These are phyloP conservation scores for Podilymbus podiceps DNA, from an alignment of 2,113 vertebrate species.

Conservation along the genomic window DNA sequence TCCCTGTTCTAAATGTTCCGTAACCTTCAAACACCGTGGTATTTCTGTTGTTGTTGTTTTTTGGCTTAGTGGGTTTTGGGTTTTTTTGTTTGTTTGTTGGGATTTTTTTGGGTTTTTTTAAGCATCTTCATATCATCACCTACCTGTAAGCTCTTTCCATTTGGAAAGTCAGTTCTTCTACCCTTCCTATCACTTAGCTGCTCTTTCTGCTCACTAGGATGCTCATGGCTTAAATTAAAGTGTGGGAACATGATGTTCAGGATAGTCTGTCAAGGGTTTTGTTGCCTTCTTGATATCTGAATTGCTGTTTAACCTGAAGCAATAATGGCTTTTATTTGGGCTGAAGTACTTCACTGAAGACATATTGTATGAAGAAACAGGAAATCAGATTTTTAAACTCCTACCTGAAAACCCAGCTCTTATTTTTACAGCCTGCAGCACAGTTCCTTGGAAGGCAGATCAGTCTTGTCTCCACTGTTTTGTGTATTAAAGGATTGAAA, in stretches of 20 bases:
- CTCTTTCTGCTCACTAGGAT: neutral
- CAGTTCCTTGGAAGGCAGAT: neutral
- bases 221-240: neutral
- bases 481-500: neutral
- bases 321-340: neutral
- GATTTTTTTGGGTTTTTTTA: neutral
- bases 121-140: neutral
- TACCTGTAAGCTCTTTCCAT: neutral
- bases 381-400: neutral
- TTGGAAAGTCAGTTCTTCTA: neutral
- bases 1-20: neutral
- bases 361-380: neutral
- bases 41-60: neutral
- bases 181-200: neutral
- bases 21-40: neutral
- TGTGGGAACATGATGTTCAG: slow-evolving; percentile 21
- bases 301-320: slow-evolving; percentile 19
- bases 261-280: neutral
- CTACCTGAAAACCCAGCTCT: neutral
- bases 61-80: no score
- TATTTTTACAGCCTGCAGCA: neutral
- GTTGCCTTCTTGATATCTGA: neutral
- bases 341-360: neutral
- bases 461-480: neutral
- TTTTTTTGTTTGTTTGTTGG: neutral